Evolutionary conservation across 2,888 invertebrate species (phyloP), one percentile per base, ranked within the genome.

Genomic region (Tinea semifulvella): DNA sequence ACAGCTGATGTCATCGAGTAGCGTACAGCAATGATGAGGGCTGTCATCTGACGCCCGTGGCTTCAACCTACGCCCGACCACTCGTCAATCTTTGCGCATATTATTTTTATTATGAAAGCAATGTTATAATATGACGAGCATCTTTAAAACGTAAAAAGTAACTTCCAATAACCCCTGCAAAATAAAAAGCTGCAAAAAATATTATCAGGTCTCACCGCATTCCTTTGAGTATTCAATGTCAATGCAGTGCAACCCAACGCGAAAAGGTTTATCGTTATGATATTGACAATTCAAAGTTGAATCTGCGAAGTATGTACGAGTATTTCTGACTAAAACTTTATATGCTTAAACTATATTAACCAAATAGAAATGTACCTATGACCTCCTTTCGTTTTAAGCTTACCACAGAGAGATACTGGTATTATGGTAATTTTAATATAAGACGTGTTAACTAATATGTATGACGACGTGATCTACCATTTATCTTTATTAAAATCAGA

Each of bases 401-500:
- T 18, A 36, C 36, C 18, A 18, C 10, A 36, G 18, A 10, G 35
- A 45, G 43, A 45, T 39, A 27, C 27, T 45, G 25, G 25, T 25
- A 47, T 47, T 20, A 45, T 40, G 40, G 2, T 46, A 47, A 40
- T 40, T 18, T 19, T 38, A 17, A 38, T 38, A 18, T 38, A 17
- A 38, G 19, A 19, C 16, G 22, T 40, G 40, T 40, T 40, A 22
- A 40, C 40, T 22, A 36, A 36, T 36, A 18, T 18, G 38, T 14
- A 22, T 22, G 40, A 48, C 51, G 54, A 52, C 55, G 52, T 57
- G 56, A 65, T 68, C 61, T 55, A 55, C 58, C 53, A 68, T 68
- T 62, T 63, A 65, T 71, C 69, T 64, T 60, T 62, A 69, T 68
- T 67, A 65, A 60, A 54, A 67, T 61, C 58, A 60, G 54, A 55